Base-by-base conservation (phyloP, 1,140 invertebrate species). In the Heliconius himera region DNA sequence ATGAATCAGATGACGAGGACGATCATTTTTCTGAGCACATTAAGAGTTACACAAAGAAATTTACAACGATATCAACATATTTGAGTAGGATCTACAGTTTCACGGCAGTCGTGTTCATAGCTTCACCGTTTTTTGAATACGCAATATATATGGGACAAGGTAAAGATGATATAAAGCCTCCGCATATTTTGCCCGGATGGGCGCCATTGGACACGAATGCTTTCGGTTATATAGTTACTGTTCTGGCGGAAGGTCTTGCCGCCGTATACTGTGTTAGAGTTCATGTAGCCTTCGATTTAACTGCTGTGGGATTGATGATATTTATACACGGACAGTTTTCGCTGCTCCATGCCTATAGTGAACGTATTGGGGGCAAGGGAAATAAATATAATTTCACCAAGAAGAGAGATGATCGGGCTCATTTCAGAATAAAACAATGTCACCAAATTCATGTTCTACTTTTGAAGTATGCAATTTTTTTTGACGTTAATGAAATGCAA, bases 151-250 rank as follows among this genome's bases (percentile, higher is more conserved):
- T 79, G 22, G 29, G 83, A 22, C 78, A 84, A 38, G 82, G 77
- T 9, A 46, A 75, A 22, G 77, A 78, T 38, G 22, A 46, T 29
- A 36, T 77, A 49, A 72, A 22, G 0, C 85, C 82, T 20, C 88
- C 89, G 0, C 91, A 93, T 66, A 85, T 92, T 56, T 81, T 93
- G 36, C 91, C 91, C 6, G 76, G 79, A 1, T 93, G 90, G 91
- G 51, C 83, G 0, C 88, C 85, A 18, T 74, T 91, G 9, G 90
- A 88, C 22, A 29, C 74, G 1, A 70, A 70, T 76, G 72, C 84
- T 46, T 8, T 76, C 54, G 86, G 86, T 8, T 93, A 93, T 81
- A 13, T 88, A 8, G 3, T 88, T 3, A 84, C 79, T 1, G 73
- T 92, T 60, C 13, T 85, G 1, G 49, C 77, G 38, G 92, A 93